These are phyloP conservation scores for Meiosimyza decipiens DNA, from an alignment of 2,888 invertebrate species.

Conservation along the genomic window DNA sequence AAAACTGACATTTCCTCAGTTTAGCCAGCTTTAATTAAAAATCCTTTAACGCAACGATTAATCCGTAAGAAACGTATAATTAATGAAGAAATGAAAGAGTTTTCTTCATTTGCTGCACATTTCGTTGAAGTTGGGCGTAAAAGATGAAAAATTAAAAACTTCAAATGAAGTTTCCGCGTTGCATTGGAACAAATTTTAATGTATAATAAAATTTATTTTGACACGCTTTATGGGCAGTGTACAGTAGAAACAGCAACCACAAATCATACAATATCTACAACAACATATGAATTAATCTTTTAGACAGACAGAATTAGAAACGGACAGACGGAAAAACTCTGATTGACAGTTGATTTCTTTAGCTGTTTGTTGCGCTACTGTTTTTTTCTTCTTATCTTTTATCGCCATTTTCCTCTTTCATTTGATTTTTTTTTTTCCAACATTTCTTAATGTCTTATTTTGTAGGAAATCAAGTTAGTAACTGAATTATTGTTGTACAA, in stretches of 20 bases:
- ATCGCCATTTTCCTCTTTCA: conserved; percentile 44
- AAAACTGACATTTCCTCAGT: too few relatives aligned
- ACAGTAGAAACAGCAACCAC: conserved; percentile 2
- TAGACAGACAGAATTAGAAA: not conserved
- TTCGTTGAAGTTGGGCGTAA: too few relatives aligned
- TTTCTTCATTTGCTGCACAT: too few relatives aligned
- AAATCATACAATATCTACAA: conserved; percentile 1
- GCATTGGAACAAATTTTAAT: not conserved
- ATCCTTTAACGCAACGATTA: too few relatives aligned
- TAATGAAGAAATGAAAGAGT: too few relatives aligned
- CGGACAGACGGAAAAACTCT: not conserved
- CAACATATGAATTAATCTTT: conserved; percentile 10
- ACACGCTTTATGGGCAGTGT: conserved; percentile 5
- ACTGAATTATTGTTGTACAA: conserved; percentile 29
- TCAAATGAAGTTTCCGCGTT: too few relatives aligned
- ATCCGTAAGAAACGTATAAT: too few relatives aligned
- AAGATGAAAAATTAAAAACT: too few relatives aligned
- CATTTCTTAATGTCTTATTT: conserved; percentile 28
- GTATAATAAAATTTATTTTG: conserved; percentile 17
- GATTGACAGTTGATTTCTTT: conserved; percentile 12
- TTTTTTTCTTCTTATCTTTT: not conserved
- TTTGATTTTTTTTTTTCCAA: conserved; percentile 2
- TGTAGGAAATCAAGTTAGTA: conserved; percentile 33
- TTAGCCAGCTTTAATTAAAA: too few relatives aligned
- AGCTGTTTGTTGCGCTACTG: not conserved